phyloP scores from a whole-genome alignment of 1,140 invertebrate species.

The Micrasema longulum region DNA sequence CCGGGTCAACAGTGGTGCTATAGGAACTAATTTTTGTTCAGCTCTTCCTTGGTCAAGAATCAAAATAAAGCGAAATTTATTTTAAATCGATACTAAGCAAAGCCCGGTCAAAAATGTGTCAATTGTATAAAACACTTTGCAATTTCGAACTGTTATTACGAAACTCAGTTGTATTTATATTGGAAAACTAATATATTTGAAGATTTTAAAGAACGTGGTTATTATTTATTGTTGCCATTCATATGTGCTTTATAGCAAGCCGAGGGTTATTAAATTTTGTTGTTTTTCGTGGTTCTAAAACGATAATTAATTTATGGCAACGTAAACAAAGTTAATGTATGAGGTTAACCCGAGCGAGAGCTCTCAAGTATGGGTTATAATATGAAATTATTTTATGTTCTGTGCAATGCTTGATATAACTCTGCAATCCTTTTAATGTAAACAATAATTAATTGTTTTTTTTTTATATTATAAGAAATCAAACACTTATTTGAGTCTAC shows the following conservation, averaged over 20 bases:
- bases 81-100: too few species aligned
- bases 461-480: too few species aligned
- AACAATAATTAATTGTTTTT: too few species aligned
- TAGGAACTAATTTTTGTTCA: too few species aligned
- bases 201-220: constrained; percentile 1
- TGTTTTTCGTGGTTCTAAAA: constrained; percentile 21
- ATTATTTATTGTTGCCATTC: constrained; percentile 4
- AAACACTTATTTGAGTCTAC: too few species aligned
- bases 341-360: background rate
- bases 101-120: background rate
- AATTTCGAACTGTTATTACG: background rate
- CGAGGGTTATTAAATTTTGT: constrained; percentile 5
- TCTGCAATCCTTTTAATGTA: too few species aligned
- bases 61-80: too few species aligned
- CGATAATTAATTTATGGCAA: constrained; percentile 26
- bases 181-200: too few species aligned
- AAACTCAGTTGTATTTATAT: background rate
- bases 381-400: background rate
- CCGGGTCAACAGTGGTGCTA: too few species aligned
- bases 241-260: background rate
- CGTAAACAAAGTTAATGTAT: constrained; percentile 16
- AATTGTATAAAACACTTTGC: background rate
- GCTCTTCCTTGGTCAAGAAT: too few species aligned
- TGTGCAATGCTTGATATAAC: background rate
- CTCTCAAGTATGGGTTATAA: background rate